phyloP scores from a whole-genome alignment of 2,797 vertebrate genomes.

The Xenops minutus region DNA sequence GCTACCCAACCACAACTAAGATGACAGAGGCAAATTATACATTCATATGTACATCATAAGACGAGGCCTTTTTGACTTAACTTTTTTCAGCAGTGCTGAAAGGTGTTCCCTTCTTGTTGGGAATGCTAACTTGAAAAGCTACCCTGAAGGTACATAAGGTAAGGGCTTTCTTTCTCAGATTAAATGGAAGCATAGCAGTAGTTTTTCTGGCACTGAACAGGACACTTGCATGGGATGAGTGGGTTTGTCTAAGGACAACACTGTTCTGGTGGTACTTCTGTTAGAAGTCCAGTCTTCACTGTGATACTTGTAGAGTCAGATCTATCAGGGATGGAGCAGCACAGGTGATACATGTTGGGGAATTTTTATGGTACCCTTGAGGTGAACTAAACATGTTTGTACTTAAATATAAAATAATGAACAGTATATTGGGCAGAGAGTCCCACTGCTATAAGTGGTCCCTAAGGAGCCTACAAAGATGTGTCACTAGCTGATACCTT shows the following conservation, averaged over 20 bases:
- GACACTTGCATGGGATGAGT: accelerated
- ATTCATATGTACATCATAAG: background rate
- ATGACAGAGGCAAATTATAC: background rate
- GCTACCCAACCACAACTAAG: background rate
- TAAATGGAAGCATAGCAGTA: background rate
- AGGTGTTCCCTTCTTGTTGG: background rate
- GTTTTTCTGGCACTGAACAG: background rate
- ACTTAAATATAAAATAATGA: background rate
- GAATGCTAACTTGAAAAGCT: background rate
- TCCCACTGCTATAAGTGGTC: background rate
- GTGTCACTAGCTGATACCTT: accelerated
- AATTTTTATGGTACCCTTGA: background rate
- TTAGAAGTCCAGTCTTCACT: background rate
- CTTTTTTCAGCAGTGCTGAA: background rate
- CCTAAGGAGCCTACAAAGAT: background rate
- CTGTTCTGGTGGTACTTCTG: background rate
- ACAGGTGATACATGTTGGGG: background rate
- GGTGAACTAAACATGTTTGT: accelerated
- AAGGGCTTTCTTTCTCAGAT: background rate
- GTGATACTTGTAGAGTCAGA: background rate
- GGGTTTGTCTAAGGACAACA: background rate
- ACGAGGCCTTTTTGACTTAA: background rate
- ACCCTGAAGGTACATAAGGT: background rate
- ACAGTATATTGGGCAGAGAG: background rate
- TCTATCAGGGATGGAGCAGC: background rate